Evolutionary conservation across 2,888 invertebrate genomes (phyloP).

Genomic region (Phlogophora meticulosa): DNA sequence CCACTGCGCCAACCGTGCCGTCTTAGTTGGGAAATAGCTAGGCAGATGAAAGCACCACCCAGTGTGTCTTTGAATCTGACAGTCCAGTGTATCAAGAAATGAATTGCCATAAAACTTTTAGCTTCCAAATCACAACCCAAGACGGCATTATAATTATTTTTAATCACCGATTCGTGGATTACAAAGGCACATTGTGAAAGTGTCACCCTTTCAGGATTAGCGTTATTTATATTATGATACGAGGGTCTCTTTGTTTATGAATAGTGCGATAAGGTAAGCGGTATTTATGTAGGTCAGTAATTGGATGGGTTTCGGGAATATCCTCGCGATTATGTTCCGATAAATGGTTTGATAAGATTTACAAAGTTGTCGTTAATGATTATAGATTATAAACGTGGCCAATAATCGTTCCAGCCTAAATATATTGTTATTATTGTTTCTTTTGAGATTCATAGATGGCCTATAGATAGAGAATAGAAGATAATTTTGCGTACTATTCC

Average conservation of each 20-base stretch:
- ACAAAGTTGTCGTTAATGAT: slow-evolving; percentile 31
- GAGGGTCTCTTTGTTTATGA: slow-evolving; percentile 57
- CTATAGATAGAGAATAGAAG: too few species aligned
- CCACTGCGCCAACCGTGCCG: too few species aligned
- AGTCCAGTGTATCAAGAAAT: background rate
- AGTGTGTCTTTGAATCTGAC: too few species aligned
- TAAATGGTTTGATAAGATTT: slow-evolving; percentile 33
- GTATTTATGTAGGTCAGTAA: slow-evolving; percentile 58
- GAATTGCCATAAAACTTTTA: slow-evolving; percentile 1
- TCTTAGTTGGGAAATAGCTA: too few species aligned
- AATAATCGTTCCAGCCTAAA: background rate
- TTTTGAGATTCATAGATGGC: too few species aligned
- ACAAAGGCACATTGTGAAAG: slow-evolving; percentile 40
- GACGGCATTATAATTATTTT: slow-evolving; percentile 52
- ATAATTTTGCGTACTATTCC: too few species aligned
- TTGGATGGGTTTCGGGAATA: slow-evolving; percentile 46
- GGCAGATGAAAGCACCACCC: too few species aligned
- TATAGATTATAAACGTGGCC: slow-evolving; percentile 22
- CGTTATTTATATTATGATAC: slow-evolving; percentile 53
- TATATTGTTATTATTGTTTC: slow-evolving; percentile 1
- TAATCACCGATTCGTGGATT: slow-evolving; percentile 52
- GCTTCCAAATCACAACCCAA: slow-evolving; percentile 3
- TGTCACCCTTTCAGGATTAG: slow-evolving; percentile 50
- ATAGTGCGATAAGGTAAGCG: slow-evolving; percentile 54
- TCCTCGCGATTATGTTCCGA: slow-evolving; percentile 36